These are phyloP conservation scores for Drosophila subsilvestris DNA, from an alignment of 2,888 invertebrate genomes.

Conservation along the genomic window DNA sequence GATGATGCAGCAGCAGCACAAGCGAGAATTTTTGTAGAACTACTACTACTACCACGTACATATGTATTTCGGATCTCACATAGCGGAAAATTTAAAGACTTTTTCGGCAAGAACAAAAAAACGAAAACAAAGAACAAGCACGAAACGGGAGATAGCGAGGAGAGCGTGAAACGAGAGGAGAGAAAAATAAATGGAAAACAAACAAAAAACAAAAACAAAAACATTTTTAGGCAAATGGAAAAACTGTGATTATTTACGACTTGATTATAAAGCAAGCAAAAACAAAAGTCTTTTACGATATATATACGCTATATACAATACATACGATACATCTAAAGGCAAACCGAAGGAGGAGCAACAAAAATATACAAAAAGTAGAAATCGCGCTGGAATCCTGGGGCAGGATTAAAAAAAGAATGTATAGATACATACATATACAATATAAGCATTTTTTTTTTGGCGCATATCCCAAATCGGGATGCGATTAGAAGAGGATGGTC, in stretches of 20 bases:
- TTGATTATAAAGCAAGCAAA: conserved; percentile 69
- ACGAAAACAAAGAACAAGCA: conserved; percentile 16
- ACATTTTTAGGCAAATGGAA: conserved; percentile 79
- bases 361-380: conserved; percentile 1
- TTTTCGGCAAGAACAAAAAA: conserved; percentile 61
- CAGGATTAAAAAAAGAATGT: not conserved
- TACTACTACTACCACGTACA: conserved; percentile 7
- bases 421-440: conserved; percentile 26
- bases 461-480: conserved; percentile 36
- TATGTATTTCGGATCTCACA: conserved; percentile 52
- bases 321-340: conserved; percentile 9
- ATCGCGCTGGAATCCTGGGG: conserved; percentile 18
- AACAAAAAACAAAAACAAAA: conserved; percentile 32
- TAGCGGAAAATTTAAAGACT: conserved; percentile 62
- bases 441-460: conserved; percentile 33
- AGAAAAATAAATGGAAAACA: not conserved
- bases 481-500: conserved; percentile 11
- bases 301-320: conserved; percentile 25
- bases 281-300: conserved; percentile 59
- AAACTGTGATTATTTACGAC: conserved; percentile 83
- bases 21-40: conserved; percentile 1
- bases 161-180: conserved; percentile 11
- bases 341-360: not conserved
- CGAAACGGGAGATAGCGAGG: conserved; percentile 6
- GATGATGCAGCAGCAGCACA: not conserved